Base-by-base conservation (phyloP, 2,888 invertebrate genomes). In the Epirrhoe alternata region DNA sequence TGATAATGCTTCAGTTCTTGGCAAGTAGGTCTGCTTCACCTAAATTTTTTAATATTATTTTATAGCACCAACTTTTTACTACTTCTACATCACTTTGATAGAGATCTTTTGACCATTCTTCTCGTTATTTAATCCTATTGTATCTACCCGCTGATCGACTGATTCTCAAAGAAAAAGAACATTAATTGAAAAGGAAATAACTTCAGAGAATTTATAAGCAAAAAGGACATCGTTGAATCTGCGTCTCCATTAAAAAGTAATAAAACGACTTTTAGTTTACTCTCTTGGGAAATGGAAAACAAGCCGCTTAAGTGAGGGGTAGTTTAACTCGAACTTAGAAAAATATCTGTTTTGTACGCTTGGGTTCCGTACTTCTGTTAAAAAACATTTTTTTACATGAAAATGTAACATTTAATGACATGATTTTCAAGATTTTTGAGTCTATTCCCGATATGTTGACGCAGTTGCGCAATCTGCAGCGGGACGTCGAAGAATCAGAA, bases 221-320 rank as follows among this genome's bases (percentile, higher is more conserved):
- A 60, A 63, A 50, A 47, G 47, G 33, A 60, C 51, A 61, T 35
- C 38, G 24, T 47, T 52, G 45, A 53, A 53, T 56, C 61, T 31
- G 52, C 53, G 24, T 58, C 57, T 63, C 63, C 64, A 66, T 71
- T 69, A 69, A 68, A 71, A 72, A 70, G 70, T 67, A 67, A 70
- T 73, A 68, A 71, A 70, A 66, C 53, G 53, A 60, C 60, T 63
- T 57, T 56, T 59, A 66, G 73, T 69, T 71, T 56, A 69, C 65
- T 71, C 61, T 51, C 57, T 61, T 12, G 49, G 61, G 56, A 66
- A 73, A 69, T 70, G 58, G 59, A 71, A 68, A 68, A 68, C 61
- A 71, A 70, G 71, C 68, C 58, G 65, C 70, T 73, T 66, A 69
- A 62, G 54, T n/a, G 42, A 42, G 24, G 50, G 50, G 47, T 49